Evolutionary conservation across 2,888 invertebrate genomes (phyloP).

Genomic region (Pomacea canaliculata): DNA sequence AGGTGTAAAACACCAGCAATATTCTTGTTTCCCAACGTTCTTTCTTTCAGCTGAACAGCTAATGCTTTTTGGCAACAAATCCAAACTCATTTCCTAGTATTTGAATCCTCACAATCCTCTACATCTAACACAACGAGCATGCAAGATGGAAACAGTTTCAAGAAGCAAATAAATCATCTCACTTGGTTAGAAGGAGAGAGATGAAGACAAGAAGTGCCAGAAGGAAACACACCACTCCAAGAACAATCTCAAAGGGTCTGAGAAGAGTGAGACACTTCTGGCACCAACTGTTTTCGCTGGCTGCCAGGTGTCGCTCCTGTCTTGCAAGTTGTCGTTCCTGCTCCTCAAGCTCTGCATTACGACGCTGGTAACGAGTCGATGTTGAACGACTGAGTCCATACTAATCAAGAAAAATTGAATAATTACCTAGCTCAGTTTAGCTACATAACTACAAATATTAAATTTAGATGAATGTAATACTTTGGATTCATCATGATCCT

Average conservation of each 20-base stretch:
- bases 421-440: too few relatives aligned
- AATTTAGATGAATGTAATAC: too few relatives aligned
- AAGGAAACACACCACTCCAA: constrained; percentile 64
- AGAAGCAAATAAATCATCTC: constrained; percentile 33
- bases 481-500: too few relatives aligned
- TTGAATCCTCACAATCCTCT: too few relatives aligned
- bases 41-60: too few relatives aligned
- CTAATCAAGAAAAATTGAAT: constrained; percentile 34
- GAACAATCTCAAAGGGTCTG: constrained; percentile 67
- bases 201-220: constrained; percentile 66
- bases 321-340: constrained; percentile 63
- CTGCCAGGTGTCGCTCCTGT: constrained; percentile 61
- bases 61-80: too few relatives aligned
- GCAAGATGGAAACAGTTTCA: too few relatives aligned
- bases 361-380: constrained; percentile 52
- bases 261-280: constrained; percentile 61
- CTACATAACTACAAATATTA: too few relatives aligned
- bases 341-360: constrained; percentile 64
- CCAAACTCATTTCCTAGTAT: too few relatives aligned
- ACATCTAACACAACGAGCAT: too few relatives aligned
- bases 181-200: constrained; percentile 70
- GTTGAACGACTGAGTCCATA: constrained; percentile 45
- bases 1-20: too few relatives aligned
- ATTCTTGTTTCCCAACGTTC: too few relatives aligned
- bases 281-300: constrained; percentile 55